These are phyloP conservation scores for Andrena marginata DNA, from an alignment of 2,888 invertebrate genomes.

Conservation along the genomic window DNA sequence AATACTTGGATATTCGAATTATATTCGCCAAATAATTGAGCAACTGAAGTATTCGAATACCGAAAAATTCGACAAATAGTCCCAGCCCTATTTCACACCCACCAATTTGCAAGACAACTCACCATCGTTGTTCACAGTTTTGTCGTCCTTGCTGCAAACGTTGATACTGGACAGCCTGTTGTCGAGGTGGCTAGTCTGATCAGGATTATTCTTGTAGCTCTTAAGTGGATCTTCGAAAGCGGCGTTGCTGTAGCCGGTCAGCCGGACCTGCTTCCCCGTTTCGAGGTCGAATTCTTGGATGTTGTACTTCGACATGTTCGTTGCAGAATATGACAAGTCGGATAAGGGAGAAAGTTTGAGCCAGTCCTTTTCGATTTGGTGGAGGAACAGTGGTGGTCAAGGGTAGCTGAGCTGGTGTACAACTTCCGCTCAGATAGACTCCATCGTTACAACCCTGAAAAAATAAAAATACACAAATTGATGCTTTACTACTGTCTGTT, in stretches of 20 bases:
- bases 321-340: conserved; percentile 83
- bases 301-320: conserved; percentile 86
- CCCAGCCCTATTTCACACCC: too few relatives aligned
- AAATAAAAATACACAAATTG: conserved; percentile 10
- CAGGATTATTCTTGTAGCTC: conserved; percentile 64
- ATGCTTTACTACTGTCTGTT: not conserved
- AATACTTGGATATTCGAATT: too few relatives aligned
- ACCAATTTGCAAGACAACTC: conserved; percentile 18
- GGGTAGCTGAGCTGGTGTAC: conserved; percentile 6
- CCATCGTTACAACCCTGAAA: conserved; percentile 70
- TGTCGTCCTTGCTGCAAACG: conserved; percentile 54
- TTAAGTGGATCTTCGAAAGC: conserved; percentile 70
- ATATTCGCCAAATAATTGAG: too few relatives aligned
- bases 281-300: conserved; percentile 77
- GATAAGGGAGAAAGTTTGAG: conserved; percentile 1
- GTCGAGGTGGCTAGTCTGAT: conserved; percentile 68
- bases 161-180: conserved; percentile 70
- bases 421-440: conserved; percentile 61
- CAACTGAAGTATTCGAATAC: too few relatives aligned
- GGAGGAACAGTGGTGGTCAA: not conserved
- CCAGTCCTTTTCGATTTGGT: conserved; percentile 22
- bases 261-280: conserved; percentile 76
- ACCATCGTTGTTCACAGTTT: conserved; percentile 59
- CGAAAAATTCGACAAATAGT: too few relatives aligned
- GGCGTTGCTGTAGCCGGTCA: conserved; percentile 78